Base-by-base conservation (phyloP, 1,140 invertebrate species). In the Atta texana region DNA sequence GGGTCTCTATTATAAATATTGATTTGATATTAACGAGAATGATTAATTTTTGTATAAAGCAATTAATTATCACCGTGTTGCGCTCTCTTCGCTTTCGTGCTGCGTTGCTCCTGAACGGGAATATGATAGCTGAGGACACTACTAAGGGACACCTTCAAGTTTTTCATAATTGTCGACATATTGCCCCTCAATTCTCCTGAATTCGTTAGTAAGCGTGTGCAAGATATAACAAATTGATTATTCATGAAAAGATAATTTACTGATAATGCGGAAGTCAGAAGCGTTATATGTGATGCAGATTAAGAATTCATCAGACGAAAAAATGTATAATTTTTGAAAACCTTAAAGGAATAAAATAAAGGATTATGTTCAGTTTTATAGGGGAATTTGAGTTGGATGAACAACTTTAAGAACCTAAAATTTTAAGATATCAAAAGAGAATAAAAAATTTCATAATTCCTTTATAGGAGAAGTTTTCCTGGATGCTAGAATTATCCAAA, bases 121-220 rank as follows among this genome's bases (percentile, higher is more conserved):
- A 94, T 92, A 71, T 95, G 94, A 91, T 95, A 95, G 78, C 92
- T 95, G 91, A 95, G 91, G 53, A 95, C 93, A 63, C 94, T 94
- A 93, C 93, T 95, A 86, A 95, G 89, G 28, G 92, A 92, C 66
- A 95, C 92, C 92, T 94, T 95, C 91, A 94, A 95, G 94, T 95
- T 94, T 95, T 95, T 95, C 91, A 93, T 82, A 86, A 87, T 14
- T 82, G 86, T 57, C 90, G 95, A 85, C 91, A 93, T 16, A 92
- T 95, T 82, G 90, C 94, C 77, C 95, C 94, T 89, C 94, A 95
- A 82, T 92, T 93, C 86, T 95, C 94, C 89, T 96, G 95, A 94
- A 69, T 91, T 88, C 6, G 44, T 89, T 86, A 90, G 90, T 85
- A 88, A 91, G 91, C 91, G 69, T 92, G 90, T 86, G 71, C 86